Evolutionary conservation across 2,113 vertebrate species (phyloP).

Genomic region (Glaucidium brasilianum): DNA sequence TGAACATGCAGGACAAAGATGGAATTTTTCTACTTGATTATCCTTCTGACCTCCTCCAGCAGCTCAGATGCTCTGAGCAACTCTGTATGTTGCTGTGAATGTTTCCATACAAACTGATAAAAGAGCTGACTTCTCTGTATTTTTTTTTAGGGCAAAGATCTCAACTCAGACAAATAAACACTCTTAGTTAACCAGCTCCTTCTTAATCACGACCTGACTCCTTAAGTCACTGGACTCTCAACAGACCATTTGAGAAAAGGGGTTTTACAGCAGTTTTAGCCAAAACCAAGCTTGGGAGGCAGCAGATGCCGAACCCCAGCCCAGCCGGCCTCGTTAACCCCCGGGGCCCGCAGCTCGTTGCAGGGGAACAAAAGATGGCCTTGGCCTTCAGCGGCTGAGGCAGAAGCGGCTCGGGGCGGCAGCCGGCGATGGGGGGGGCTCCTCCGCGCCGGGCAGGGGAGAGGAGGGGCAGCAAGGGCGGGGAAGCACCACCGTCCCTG

Average conservation of each 20-base stretch:
- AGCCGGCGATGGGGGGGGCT: no score
- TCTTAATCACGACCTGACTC: background rate
- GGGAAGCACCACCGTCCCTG: background rate
- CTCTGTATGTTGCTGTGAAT: fast-evolving
- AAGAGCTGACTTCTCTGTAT: background rate
- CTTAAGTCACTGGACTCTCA: no score
- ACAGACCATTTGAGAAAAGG: background rate
- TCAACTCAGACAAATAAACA: background rate
- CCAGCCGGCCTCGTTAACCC: background rate
- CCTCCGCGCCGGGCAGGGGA: fast-evolving
- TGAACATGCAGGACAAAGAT: background rate
- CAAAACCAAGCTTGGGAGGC: background rate
- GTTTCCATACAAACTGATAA: background rate
- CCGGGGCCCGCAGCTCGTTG: fast-evolving
- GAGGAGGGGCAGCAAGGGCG: background rate
- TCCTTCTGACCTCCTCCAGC: background rate
- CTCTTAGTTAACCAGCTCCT: background rate
- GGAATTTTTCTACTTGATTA: background rate
- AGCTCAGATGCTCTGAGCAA: background rate
- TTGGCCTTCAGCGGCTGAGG: background rate
- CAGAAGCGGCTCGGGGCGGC: background rate
- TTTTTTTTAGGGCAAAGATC: background rate
- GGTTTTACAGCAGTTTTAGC: background rate
- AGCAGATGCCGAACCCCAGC: background rate
- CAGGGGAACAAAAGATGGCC: background rate